Percentiles rank a stretch among this genome's conserved stretches.
Evolutionary conservation across 2,888 invertebrate species (phyloP).

Genomic region (Euclidia mi): DNA sequence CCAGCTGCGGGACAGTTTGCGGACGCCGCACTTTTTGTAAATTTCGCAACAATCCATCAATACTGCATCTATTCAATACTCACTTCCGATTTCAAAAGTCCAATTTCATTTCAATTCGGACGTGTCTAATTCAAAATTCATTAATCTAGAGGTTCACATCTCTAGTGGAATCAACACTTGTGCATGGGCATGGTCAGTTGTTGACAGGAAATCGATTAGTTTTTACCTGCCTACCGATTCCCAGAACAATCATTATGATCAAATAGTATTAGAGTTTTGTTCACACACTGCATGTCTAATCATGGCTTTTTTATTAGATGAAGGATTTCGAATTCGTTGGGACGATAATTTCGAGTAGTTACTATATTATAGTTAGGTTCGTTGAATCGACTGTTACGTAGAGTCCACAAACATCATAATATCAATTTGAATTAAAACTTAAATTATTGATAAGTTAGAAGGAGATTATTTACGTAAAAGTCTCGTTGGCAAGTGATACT

Average conservation of each 20-base stretch:
- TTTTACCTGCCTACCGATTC: slow-evolving; percentile 57
- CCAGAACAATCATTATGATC: slow-evolving; percentile 35
- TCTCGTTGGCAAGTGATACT: too few relatives aligned
- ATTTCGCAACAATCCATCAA: slow-evolving; percentile 81
- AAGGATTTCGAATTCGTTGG: too few relatives aligned
- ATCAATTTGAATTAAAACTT: too few relatives aligned
- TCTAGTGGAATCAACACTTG: slow-evolving; percentile 73
- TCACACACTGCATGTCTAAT: slow-evolving; percentile 14
- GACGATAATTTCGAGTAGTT: too few relatives aligned
- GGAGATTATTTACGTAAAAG: too few relatives aligned
- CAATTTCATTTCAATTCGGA: slow-evolving; percentile 86
- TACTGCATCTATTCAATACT: slow-evolving; percentile 80
- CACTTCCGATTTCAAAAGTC: slow-evolving; percentile 87
- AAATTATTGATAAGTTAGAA: too few relatives aligned
- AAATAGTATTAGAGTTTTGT: slow-evolving; percentile 16
- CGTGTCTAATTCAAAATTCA: slow-evolving; percentile 87
- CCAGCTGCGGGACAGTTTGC: slow-evolving; percentile 84
- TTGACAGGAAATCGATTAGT: slow-evolving; percentile 88
- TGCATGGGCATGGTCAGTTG: slow-evolving; percentile 88
- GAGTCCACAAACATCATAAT: too few relatives aligned
- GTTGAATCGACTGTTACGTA: too few relatives aligned
- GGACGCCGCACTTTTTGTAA: slow-evolving; percentile 76
- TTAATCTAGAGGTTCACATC: slow-evolving; percentile 82
- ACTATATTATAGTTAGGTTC: too few relatives aligned
- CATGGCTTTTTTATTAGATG: not conserved